Conservation (phyloP, 2,888 invertebrate genomes). For the Ectropis crepuscularia region DNA sequence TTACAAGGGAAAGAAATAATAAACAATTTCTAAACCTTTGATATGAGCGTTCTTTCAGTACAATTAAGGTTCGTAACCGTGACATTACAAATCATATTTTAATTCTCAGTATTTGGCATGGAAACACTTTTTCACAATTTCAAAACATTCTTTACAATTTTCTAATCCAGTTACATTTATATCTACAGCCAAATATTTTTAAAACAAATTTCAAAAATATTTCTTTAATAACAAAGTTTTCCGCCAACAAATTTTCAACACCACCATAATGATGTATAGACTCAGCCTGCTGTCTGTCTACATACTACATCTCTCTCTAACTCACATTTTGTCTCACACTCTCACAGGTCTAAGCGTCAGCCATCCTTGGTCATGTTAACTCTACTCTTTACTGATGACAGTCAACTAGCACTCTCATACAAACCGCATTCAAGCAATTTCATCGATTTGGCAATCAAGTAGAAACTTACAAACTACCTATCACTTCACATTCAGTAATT, state of each 20-base stretch:
- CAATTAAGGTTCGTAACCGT: conserved; percentile 35
- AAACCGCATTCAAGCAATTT: no score
- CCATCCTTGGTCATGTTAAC: no score
- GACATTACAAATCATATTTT: conserved; percentile 4
- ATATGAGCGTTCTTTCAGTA: conserved; percentile 78
- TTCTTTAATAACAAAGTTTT: conserved; percentile 2
- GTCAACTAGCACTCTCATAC: no score
- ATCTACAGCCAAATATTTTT: conserved; percentile 24
- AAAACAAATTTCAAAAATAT: conserved; percentile 13
- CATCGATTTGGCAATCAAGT: no score
- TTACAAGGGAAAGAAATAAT: conserved; percentile 79
- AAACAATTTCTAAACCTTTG: conserved; percentile 78
- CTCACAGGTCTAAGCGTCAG: not conserved
- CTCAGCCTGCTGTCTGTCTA: not conserved
- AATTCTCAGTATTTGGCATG: conserved; percentile 7
- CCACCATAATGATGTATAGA: not conserved
- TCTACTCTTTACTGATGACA: no score
- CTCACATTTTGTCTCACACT: not conserved
- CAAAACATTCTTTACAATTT: conserved; percentile 22
- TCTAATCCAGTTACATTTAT: conserved; percentile 11
- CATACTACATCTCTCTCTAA: not conserved
- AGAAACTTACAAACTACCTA: no score
- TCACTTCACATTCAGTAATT: no score
- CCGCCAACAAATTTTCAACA: not conserved
- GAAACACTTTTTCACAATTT: conserved; percentile 2